A percentile compares a stretch with the other conserved stretches of the same genome.
Evolutionary conservation across 2,888 invertebrate genomes (phyloP).

Genomic region (Drosophila koepferae): DNA sequence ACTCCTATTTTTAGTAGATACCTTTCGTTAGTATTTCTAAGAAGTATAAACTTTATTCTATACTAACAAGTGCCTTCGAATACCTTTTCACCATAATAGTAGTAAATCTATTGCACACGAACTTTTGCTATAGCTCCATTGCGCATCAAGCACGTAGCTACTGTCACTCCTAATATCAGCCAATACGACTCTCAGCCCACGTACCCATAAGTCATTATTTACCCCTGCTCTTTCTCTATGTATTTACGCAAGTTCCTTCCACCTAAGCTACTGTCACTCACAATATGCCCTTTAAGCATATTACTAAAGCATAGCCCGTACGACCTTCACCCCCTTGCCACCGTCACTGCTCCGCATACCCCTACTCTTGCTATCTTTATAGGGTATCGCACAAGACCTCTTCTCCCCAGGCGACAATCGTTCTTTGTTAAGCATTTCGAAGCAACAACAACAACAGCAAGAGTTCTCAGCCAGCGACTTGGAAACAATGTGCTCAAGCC

Average conservation of each 20-base stretch:
- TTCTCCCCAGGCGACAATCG: slow-evolving; percentile 13
- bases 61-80: not conserved
- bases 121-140: not conserved
- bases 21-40: too few species aligned
- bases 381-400: slow-evolving; percentile 18
- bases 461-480: slow-evolving; percentile 40
- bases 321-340: not conserved
- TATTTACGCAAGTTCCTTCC: not conserved
- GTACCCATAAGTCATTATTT: not conserved
- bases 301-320: not conserved
- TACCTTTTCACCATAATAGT: too few species aligned
- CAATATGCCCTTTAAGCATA: not conserved
- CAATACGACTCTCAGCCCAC: not conserved
- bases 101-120: too few species aligned
- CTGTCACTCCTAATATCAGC: not conserved
- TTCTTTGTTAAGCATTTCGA: slow-evolving; percentile 33
- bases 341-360: not conserved
- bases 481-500: slow-evolving; percentile 50
- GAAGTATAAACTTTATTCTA: too few species aligned
- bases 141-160: not conserved
- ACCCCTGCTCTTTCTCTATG: not conserved
- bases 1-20: too few species aligned
- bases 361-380: not conserved
- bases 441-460: slow-evolving; percentile 1
- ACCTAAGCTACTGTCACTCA: not conserved